A percentile compares a stretch with the other conserved stretches of the same genome.
phyloP scores from a whole-genome alignment of 2,113 vertebrate species.

The Oncorhynchus kisutch region DNA sequence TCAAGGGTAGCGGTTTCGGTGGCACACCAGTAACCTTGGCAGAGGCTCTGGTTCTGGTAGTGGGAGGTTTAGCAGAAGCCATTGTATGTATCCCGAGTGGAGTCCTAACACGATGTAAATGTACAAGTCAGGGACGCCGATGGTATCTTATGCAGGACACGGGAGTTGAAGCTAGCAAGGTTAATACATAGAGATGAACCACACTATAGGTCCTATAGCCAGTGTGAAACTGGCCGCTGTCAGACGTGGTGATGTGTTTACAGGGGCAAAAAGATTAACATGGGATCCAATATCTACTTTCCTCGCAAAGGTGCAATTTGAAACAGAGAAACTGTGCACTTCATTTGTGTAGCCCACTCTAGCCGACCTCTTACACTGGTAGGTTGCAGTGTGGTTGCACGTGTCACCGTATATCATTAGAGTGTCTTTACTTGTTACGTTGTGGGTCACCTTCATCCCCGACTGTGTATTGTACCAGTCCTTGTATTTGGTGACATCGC shows the following conservation, averaged over 20 bases:
- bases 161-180: background rate
- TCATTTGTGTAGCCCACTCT: background rate
- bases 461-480: background rate
- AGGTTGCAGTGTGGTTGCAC: background rate
- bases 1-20: background rate
- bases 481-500: background rate
- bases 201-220: background rate
- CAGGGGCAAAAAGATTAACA: too few relatives aligned
- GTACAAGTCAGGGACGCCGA: background rate
- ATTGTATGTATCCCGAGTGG: background rate
- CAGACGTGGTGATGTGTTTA: too few relatives aligned
- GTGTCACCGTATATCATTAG: background rate
- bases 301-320: too few relatives aligned
- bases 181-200: background rate
- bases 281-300: too few relatives aligned
- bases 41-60: background rate
- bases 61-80: background rate
- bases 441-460: background rate
- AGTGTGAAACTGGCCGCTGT: background rate
- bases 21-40: background rate
- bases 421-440: background rate
- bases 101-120: background rate
- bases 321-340: too few relatives aligned
- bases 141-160: background rate
- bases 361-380: background rate